Evolutionary conservation across 2,888 invertebrate genomes (phyloP).

Genomic region (Epinotia bilunana): DNA sequence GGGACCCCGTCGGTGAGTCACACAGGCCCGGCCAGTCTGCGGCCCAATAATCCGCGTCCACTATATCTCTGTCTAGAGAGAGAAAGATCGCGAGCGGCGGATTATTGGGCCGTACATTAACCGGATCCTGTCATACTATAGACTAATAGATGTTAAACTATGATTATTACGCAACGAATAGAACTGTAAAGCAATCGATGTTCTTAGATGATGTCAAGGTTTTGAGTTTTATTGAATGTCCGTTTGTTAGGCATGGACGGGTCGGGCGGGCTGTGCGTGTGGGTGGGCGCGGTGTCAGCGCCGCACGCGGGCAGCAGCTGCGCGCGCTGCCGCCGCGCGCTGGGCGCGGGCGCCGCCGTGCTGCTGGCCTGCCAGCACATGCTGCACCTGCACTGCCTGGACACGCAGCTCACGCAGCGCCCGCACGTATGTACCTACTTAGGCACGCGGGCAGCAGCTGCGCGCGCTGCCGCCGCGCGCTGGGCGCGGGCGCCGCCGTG

Average conservation of each 20-base stretch:
- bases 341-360: constrained; percentile 87
- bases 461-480: no score
- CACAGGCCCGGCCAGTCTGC: not conserved
- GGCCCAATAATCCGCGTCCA: no score
- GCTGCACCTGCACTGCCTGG: constrained; percentile 92
- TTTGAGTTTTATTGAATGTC: not conserved
- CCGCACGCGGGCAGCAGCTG: constrained; percentile 5
- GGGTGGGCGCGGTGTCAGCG: constrained; percentile 33
- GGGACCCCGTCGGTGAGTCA: constrained; percentile 51
- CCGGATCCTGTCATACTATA: no score
- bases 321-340: constrained; percentile 47
- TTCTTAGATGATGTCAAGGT: no score
- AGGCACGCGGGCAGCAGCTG: no score
- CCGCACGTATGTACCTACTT: not conserved
- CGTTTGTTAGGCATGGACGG: constrained; percentile 44
- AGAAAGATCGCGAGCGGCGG: no score
- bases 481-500: no score
- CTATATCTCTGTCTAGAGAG: no score
- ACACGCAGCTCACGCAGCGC: constrained; percentile 84
- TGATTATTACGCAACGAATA: no score
- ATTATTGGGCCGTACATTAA: no score
- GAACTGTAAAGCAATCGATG: no score
- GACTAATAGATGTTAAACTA: no score
- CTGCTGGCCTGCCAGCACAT: constrained; percentile 91
- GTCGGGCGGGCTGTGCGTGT: constrained; percentile 40